phyloP scores from a whole-genome alignment of 2,797 vertebrate genomes.

The Kryptopterus vitreolus region DNA sequence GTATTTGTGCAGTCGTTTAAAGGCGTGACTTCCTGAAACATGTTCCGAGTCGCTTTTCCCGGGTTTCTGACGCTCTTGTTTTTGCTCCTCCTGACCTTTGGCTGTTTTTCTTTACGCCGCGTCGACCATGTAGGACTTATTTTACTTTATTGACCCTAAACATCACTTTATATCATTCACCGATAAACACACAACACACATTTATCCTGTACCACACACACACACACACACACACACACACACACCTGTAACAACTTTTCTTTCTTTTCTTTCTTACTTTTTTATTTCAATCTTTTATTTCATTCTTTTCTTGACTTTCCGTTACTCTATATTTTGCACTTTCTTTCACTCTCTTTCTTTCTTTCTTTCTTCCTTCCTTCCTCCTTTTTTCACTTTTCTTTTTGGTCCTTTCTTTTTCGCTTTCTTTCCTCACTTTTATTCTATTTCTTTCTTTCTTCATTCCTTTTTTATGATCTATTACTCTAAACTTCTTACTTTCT shows the following conservation, averaged over 20 bases:
- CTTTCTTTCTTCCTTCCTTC: neutral
- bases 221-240: neutral
- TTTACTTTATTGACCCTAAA: neutral
- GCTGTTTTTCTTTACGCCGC: neutral
- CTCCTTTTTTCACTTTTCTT: neutral
- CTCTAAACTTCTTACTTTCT: neutral
- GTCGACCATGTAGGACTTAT: neutral
- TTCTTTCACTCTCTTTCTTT: neutral
- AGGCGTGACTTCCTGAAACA: conserved; percentile 9
- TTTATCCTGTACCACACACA: neutral
- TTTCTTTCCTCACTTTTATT: neutral
- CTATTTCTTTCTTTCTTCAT: neutral
- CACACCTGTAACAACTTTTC: neutral
- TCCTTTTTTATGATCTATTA: too few relatives aligned
- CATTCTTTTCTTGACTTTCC: neutral
- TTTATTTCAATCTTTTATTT: neutral
- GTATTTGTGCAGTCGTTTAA: neutral
- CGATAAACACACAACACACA: neutral
- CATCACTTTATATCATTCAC: neutral
- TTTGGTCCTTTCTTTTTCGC: neutral
- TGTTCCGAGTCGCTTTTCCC: neutral
- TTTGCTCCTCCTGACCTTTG: neutral
- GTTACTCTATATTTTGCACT: too few relatives aligned
- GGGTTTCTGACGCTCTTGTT: neutral
- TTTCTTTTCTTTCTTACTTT: neutral